A percentile compares a stretch with the other conserved stretches of the same genome.
These are phyloP conservation scores for Petrocephalus zakoni DNA, from an alignment of 2,113 vertebrate genomes.

Conservation along the genomic window DNA sequence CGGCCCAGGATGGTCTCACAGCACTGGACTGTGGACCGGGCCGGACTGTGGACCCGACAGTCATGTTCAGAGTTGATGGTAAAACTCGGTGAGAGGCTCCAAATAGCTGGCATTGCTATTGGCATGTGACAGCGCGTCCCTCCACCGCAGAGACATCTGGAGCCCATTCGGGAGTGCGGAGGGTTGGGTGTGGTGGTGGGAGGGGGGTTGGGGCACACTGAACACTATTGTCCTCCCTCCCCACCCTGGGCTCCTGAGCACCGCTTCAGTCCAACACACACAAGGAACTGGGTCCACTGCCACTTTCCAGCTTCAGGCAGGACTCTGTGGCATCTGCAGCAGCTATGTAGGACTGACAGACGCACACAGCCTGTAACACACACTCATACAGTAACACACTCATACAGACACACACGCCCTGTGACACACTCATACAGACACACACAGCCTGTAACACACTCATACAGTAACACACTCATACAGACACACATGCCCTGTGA, in stretches of 20 bases:
- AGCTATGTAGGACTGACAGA: background rate
- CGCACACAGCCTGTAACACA: too few species aligned
- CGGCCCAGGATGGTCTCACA: background rate
- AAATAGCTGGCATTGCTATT: constrained; percentile 19
- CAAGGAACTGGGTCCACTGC: background rate
- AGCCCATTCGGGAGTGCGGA: constrained; percentile 16
- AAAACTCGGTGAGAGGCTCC: background rate
- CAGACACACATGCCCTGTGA: background rate
- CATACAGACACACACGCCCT: too few species aligned
- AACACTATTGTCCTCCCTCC: background rate
- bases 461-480: too few species aligned
- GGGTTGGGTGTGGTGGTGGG: background rate
- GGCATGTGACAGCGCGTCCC: constrained; percentile 10
- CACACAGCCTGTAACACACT: too few species aligned
- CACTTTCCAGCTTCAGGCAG: background rate
- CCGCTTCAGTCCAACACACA: background rate
- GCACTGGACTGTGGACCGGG: background rate
- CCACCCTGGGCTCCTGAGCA: background rate
- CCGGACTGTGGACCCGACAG: too few species aligned
- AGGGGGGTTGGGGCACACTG: background rate
- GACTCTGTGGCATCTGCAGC: background rate
- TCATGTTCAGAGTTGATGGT: constrained; percentile 1
- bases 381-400: too few species aligned
- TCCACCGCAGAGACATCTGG: constrained; percentile 27
- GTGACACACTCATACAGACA: background rate